These are phyloP conservation scores for Eremophila alpestris DNA, from an alignment of 2,797 vertebrate genomes.

Conservation along the genomic window DNA sequence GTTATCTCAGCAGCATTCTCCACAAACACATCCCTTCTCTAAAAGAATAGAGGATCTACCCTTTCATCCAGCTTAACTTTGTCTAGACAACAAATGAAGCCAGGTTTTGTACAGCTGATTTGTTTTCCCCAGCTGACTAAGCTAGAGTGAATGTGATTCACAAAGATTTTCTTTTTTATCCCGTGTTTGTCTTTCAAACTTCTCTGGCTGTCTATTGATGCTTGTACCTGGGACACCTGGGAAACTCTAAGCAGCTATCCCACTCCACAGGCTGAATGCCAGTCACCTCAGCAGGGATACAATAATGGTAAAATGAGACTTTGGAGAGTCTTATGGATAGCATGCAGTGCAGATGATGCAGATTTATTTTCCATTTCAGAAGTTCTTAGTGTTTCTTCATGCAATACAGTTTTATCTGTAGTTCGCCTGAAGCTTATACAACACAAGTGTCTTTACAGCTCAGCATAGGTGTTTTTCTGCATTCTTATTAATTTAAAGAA, in stretches of 20 bases:
- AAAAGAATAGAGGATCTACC: neutral
- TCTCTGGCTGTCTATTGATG: neutral
- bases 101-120: neutral
- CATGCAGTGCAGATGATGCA: neutral
- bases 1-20: neutral
- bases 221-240: neutral
- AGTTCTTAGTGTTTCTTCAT: neutral
- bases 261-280: neutral
- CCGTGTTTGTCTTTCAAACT: neutral
- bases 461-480: neutral
- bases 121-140: neutral
- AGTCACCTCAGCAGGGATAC: conserved; percentile 17
- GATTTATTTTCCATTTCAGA: neutral
- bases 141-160: neutral
- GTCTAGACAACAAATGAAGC: conserved; percentile 19
- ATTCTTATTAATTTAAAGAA: conserved; percentile 16
- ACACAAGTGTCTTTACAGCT: neutral
- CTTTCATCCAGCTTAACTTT: conserved; percentile 13
- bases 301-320: conserved; percentile 18
- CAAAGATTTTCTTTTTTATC: conserved; percentile 34
- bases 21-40: neutral
- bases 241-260: conserved; percentile 4
- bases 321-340: neutral
- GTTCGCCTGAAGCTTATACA: neutral
- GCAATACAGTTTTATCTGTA: neutral